Evolutionary conservation across 92 coral and sea anemone genomes (phyloP).

Genomic region (Muricea muricata): DNA sequence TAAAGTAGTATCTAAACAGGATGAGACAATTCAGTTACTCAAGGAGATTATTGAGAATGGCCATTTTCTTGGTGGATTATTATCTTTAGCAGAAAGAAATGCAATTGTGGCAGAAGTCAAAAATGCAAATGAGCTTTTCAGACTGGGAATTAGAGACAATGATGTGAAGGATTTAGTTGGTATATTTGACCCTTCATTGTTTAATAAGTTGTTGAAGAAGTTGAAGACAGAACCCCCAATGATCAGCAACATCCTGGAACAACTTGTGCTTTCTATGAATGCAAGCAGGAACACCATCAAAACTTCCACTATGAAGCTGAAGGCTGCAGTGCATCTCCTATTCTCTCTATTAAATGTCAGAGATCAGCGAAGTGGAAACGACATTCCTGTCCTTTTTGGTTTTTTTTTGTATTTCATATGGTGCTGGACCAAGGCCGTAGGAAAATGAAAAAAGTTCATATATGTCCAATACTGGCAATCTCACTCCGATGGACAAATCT

Average conservation of each 20-base stretch:
- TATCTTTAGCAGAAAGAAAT: neutral
- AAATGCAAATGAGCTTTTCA: neutral
- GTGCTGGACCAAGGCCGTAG: constrained; percentile 55
- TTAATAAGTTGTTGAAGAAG: constrained; percentile 25
- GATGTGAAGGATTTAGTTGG: constrained; percentile 38
- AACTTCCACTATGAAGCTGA: constrained; percentile 41
- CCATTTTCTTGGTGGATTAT: neutral
- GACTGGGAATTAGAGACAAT: constrained; percentile 38
- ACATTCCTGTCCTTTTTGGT: constrained; percentile 56
- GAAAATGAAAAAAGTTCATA: too few relatives aligned
- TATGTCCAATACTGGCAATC: too few relatives aligned
- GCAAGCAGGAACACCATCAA: constrained; percentile 7
- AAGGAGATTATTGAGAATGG: neutral
- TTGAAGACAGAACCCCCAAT: constrained; percentile 40
- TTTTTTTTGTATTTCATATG: constrained; percentile 46
- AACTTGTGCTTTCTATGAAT: constrained; percentile 38
- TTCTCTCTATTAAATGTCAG: constrained; percentile 49
- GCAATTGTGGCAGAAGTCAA: neutral
- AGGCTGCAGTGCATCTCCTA: constrained; percentile 50
- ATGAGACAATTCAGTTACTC: neutral
- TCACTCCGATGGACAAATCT: too few relatives aligned
- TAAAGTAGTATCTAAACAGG: neutral
- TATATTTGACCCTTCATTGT: constrained; percentile 31
- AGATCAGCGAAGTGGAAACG: constrained; percentile 47
- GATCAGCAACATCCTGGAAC: constrained; percentile 19